These are phyloP conservation scores for Valencia hispanica DNA, from an alignment of 2,797 vertebrate species.

Conservation along the genomic window DNA sequence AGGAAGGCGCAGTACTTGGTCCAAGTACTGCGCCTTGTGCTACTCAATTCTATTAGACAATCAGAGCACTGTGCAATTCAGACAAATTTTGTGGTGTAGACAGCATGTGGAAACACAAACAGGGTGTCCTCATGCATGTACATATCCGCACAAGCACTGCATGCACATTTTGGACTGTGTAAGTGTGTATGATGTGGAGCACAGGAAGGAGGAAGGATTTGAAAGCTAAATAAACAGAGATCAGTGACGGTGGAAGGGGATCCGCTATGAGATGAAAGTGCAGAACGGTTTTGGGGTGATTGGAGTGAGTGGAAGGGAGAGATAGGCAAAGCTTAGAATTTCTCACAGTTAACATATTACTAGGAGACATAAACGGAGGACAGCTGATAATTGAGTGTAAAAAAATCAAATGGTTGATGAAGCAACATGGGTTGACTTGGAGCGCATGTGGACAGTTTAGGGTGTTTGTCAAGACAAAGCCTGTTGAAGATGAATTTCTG, in stretches of 20 bases:
- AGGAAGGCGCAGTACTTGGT: slow-evolving; percentile 39
- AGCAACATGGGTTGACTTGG: slow-evolving; percentile 25
- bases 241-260: slow-evolving; percentile 56
- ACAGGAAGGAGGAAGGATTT: slow-evolving; percentile 66
- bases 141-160: slow-evolving; percentile 27
- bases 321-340: slow-evolving; percentile 49
- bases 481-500: no score
- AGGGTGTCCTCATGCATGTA: slow-evolving; percentile 23
- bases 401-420: slow-evolving; percentile 32
- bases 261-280: slow-evolving; percentile 52
- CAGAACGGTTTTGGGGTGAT: slow-evolving; percentile 24
- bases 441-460: slow-evolving; percentile 34
- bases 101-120: slow-evolving; percentile 57
- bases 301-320: slow-evolving; percentile 35
- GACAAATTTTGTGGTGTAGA: slow-evolving; percentile 49
- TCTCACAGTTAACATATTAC: slow-evolving; percentile 36
- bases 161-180: slow-evolving; percentile 13
- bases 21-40: slow-evolving; percentile 33
- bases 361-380: slow-evolving; percentile 41
- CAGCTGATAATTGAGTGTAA: slow-evolving; percentile 38
- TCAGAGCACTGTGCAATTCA: slow-evolving; percentile 48
- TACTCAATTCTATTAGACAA: slow-evolving; percentile 34
- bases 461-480: slow-evolving; percentile 46
- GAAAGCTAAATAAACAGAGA: slow-evolving; percentile 73
- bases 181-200: slow-evolving; percentile 33